A percentile compares a stretch with the other conserved stretches of the same genome.
These are phyloP conservation scores for Strigamia maritima DNA, from an alignment of 2,888 invertebrate genomes.

Conservation along the genomic window DNA sequence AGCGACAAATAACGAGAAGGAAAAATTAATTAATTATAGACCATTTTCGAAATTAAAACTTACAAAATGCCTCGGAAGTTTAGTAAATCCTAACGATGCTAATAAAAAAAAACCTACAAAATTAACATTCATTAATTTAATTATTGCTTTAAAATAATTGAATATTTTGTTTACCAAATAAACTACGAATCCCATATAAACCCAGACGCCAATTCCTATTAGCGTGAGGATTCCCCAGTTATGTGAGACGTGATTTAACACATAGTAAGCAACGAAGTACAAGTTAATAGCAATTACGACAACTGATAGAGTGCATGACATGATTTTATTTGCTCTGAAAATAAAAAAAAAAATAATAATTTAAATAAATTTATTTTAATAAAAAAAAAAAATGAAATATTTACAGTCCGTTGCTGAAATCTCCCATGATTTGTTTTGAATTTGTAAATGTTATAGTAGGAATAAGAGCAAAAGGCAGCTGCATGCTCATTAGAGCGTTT, in stretches of 20 bases:
- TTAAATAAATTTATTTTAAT: not conserved
- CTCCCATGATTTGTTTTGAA: constrained; percentile 54
- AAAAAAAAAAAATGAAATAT: constrained; percentile 30
- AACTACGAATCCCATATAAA: constrained; percentile 69
- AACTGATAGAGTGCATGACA: constrained; percentile 51
- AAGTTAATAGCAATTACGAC: constrained; percentile 55
- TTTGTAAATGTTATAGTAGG: constrained; percentile 58
- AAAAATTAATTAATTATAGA: too few species aligned
- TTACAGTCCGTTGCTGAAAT: constrained; percentile 54
- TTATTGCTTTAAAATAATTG: not conserved
- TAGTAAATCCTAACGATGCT: not conserved
- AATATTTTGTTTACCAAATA: constrained; percentile 58
- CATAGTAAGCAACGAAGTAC: constrained; percentile 53
- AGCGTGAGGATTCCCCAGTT: constrained; percentile 54
- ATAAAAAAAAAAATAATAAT: constrained; percentile 41
- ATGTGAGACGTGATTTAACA: constrained; percentile 48
- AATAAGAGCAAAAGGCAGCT: constrained; percentile 58
- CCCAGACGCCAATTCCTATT: constrained; percentile 59
- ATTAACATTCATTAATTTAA: not conserved
- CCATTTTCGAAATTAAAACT: not conserved
- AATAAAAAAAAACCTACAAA: not conserved
- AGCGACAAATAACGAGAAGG: not conserved
- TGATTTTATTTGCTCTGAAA: constrained; percentile 50
- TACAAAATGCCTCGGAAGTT: not conserved
- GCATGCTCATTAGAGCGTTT: constrained; percentile 57